A percentile compares a stretch with the other conserved stretches of the same genome.
Conservation (phyloP, 2,888 invertebrate species). For the Archips xylosteana region DNA sequence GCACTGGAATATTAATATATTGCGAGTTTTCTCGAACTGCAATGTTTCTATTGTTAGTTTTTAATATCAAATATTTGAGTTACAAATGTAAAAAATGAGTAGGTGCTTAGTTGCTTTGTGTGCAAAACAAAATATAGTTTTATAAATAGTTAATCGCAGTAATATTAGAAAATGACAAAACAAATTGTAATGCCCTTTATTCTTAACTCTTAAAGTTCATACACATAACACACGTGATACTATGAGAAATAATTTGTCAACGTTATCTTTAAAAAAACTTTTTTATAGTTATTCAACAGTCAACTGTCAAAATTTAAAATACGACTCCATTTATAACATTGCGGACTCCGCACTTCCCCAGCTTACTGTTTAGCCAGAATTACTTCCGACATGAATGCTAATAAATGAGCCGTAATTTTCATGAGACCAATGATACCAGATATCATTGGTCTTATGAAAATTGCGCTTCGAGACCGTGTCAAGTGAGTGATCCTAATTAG, state of each 20-base stretch:
- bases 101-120: background rate
- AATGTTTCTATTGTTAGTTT: conserved; percentile 10
- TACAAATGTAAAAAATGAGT: background rate
- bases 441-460: conserved; percentile 9
- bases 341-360: background rate
- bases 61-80: background rate
- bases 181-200: too few species aligned
- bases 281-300: too few species aligned
- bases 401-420: conserved; percentile 18
- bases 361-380: background rate
- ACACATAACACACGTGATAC: too few species aligned
- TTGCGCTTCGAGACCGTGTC: conserved; percentile 61
- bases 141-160: background rate
- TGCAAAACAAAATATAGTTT: background rate
- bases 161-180: too few species aligned
- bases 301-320: background rate
- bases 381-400: conserved; percentile 18
- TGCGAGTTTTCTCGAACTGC: conserved; percentile 1
- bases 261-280: too few species aligned
- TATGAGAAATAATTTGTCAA: too few species aligned
- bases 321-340: background rate
- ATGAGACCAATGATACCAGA: conserved; percentile 58
- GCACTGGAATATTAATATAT: conserved; percentile 24
- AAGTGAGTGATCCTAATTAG: conserved; percentile 80
- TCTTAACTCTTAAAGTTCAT: too few species aligned